Base-by-base conservation (phyloP, 2,113 vertebrate genomes). In the Gallinago media region DNA sequence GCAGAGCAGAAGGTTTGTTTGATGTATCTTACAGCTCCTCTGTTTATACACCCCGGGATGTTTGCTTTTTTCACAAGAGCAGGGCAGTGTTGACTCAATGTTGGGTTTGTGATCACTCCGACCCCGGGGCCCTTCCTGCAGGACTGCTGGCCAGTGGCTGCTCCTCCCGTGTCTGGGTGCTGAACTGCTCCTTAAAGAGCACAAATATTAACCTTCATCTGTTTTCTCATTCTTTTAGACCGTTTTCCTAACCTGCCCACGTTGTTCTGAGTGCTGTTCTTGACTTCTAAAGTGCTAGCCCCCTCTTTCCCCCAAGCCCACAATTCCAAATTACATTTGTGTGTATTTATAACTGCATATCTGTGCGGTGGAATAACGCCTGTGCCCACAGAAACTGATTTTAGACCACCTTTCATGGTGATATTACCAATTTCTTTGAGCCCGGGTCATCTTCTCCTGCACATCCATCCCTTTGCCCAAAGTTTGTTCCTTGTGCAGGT, bases 11-110 rank as follows among this genome's bases (percentile, higher is more conserved):
- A 76, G 40, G 38, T 91, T 95, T 92, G 9, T 93, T 92, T 92
- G 70, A 40, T 0, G 1, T 66, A 20, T 80, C 83, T 86, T 40
- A 8, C 55, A 94, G 86, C 50, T 34, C 49, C 70, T 92, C 55
- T 92, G 75, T 94, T 95, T 86, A 71, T 77, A 38, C 34, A 84
- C 46, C 86, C 78, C 1, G 0, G 50, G 54, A 25, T 95, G 73
- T 97, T 96, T 96, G 93, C 38, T 95, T 95, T 91, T 96, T 96
- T 88, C 95, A 92, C 95, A 96, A 96, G 52, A 94, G 47, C 74
- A 67, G 71, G 72, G 42, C 80, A 89, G 13, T 91, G 91, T 94
- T 96, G 93, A 92, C 89, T 91, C 80, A 21, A 21, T 67, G 83
- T 71, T 86, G 61, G 63, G 20, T 91, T 86, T 73, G 72, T 83